Percentiles rank a stretch among this genome's conserved stretches.
These are phyloP conservation scores for Cosmorhoe ocellata DNA, from an alignment of 2,888 invertebrate genomes.

Conservation along the genomic window DNA sequence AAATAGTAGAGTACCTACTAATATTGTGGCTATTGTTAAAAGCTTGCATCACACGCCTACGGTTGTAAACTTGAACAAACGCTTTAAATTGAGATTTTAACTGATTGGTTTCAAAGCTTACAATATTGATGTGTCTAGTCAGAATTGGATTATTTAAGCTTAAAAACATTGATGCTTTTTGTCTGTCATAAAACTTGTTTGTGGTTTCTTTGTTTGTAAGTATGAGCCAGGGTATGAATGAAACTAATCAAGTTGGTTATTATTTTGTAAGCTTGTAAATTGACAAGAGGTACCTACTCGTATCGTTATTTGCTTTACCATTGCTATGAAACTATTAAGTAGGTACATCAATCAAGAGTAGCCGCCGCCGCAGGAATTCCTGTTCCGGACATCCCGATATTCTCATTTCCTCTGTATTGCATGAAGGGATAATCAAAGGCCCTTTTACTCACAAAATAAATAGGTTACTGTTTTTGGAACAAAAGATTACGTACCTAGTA, in stretches of 20 bases:
- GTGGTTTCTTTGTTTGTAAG: no score
- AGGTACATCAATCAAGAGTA: background rate
- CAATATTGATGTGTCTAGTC: conserved; percentile 9
- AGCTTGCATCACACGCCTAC: conserved; percentile 48
- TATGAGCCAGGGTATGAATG: no score
- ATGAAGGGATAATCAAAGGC: conserved; percentile 26
- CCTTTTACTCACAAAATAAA: conserved; percentile 48
- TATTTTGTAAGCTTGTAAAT: no score
- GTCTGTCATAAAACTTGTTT: no score
- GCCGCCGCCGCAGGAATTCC: conserved; percentile 14
- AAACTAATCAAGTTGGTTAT: no score
- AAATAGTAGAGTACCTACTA: no score
- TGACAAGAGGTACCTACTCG: no score
- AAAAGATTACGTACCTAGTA: conserved; percentile 56
- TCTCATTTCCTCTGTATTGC: conserved; percentile 14
- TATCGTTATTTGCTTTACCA: no score
- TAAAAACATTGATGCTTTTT: no score
- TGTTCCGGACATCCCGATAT: conserved; percentile 23
- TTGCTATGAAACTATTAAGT: no score
- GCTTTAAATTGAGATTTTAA: conserved; percentile 31
- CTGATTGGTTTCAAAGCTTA: conserved; percentile 21
- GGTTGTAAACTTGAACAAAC: conserved; percentile 35
- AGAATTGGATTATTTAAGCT: background rate
- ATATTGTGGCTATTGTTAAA: conserved; percentile 41
- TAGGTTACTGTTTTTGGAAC: conserved; percentile 78